Evolutionary conservation across 1,140 invertebrate species (phyloP), one percentile per base, ranked within the genome.

Genomic region (Ceratoteleas bidentatus): DNA sequence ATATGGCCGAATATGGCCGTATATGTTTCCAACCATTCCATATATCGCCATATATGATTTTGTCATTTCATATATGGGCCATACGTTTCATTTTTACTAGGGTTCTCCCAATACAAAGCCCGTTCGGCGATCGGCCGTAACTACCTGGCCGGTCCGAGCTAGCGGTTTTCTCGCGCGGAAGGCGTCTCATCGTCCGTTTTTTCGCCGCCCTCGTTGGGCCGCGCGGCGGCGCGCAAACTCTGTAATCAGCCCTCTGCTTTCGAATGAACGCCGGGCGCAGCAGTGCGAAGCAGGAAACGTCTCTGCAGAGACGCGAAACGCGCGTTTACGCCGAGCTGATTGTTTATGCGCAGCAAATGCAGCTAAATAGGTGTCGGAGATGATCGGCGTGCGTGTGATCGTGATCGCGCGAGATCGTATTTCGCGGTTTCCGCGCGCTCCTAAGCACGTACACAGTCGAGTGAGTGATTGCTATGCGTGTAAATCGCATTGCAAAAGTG

Each of bases 361-460:
- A 62, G 57, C 79, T 84, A 81, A 86, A 81, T 86, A 85, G 84
- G 82, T 85, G 84, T 80, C 72, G 80, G 77, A 70, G 79, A 81
- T 70, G 60, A 75, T 81, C 72, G 69, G 33, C 58, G 49, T 52
- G 43, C 74, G 11, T 74, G 75, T 69, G 72, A 78, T 69, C 45
- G 52, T 65, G 65, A 77, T 77, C 82, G 40, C 73, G 65, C 72
- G 72, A 77, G 68, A 79, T 81, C 82, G 52, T 79, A 73, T 75
- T 79, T 79, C 75, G 64, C 73, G 80, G 73, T 82, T 82, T 79
- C 58, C 54, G 72, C 47, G 64, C 70, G 34, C 47, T 53, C 43
- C 56, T 50, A 38, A 66, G 66, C 80, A 73, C 73, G 66, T 77
- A 77, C 54, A 76, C 73, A 40, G 52, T 65, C 62, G 60, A 76